Base-by-base conservation (phyloP, 2,797 vertebrate species). In the Leptatherina wallacei region DNA sequence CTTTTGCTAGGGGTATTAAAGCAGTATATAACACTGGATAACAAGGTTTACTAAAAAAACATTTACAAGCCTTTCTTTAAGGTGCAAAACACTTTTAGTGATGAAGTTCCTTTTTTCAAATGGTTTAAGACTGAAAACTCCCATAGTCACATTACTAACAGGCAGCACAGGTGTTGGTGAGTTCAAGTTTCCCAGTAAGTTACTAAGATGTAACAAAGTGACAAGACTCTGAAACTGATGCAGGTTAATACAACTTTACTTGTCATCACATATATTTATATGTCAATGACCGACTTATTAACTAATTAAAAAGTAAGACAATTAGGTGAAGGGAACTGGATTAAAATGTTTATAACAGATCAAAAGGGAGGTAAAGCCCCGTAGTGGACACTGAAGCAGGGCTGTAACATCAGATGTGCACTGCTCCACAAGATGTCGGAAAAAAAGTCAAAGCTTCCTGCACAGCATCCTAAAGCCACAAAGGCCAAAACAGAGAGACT, bases 351-450 rank as follows among this genome's bases (percentile, higher is more conserved):
- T 51, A 63, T 61, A 13, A 52, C 4, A 33, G 9, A 10, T 92
- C 73, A 93, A 16, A 90, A 2, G 1, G 92, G 91, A 65, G 92
- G 89, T 33, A 81, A 59, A 3, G 74, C 61, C 11, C 44, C 40
- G 38, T 91, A 87, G 0, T 86, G 76, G 36, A 93, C 13, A 0
- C 16, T 69, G 61, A 74, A 80, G 76, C 82, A 88, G 6, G 89
- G 87, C 30, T 80, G 36, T 4, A 89, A 54, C 33, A 76, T 58
- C 51, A 83, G 27, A 12, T 2, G 3, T 6, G 8, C 27, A 8
- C 27, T 1, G 14, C 35, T 85, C 84, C 79, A 85, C 16, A 88
- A 27, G 18, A 30, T 35, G 56, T 51, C 55, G 62, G 73, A 69
- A 52, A 65, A 63, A 40, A 52, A 1, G 42, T 58, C 24, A 0